These are phyloP conservation scores for Tipula lateralis DNA, from an alignment of 2,888 invertebrate species.

Conservation along the genomic window DNA sequence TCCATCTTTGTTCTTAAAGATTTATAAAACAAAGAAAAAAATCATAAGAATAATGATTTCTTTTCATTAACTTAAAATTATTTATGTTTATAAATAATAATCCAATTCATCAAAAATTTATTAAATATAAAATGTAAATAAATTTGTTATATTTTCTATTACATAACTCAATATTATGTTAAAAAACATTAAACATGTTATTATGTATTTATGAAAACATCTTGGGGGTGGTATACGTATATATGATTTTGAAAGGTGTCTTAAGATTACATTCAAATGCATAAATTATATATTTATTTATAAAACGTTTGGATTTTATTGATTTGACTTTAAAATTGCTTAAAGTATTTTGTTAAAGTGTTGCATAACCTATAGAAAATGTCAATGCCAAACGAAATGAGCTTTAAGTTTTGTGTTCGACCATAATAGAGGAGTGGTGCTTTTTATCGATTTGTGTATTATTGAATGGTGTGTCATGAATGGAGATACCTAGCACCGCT, in stretches of 20 bases:
- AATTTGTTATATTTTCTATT: not conserved
- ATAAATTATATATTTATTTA: too few species aligned
- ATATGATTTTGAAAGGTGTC: not conserved
- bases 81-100: not conserved
- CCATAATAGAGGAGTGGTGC: too few species aligned
- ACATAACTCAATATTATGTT: not conserved
- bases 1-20: conserved; percentile 19
- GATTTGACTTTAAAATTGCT: too few species aligned
- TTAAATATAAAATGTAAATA: not conserved
- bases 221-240: not conserved
- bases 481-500: too few species aligned
- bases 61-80: conserved; percentile 24
- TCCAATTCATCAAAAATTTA: conserved; percentile 16
- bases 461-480: too few species aligned
- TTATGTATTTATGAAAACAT: not conserved
- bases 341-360: too few species aligned
- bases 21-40: not conserved
- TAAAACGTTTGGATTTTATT: too few species aligned
- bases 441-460: too few species aligned
- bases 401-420: too few species aligned
- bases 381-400: too few species aligned
- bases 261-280: too few species aligned
- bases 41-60: not conserved
- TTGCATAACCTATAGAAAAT: too few species aligned
- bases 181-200: not conserved